phyloP scores from a whole-genome alignment of 1,140 invertebrate species.

The Drosophila neocordata region DNA sequence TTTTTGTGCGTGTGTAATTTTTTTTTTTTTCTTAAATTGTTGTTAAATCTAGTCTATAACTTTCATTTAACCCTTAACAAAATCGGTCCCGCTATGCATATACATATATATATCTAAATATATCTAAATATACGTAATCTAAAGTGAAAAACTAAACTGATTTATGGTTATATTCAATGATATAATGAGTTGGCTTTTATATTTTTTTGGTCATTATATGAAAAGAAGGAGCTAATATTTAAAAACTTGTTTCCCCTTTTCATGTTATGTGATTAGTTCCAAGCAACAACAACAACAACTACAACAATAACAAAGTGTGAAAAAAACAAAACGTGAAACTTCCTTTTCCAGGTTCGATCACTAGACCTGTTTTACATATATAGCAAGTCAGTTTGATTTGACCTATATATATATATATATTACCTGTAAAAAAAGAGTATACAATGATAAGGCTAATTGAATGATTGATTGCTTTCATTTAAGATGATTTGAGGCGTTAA shows the following conservation, averaged over 20 bases:
- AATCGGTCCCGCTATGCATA: neutral
- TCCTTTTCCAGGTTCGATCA: neutral
- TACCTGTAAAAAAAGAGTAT: too few relatives aligned
- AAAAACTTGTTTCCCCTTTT: neutral
- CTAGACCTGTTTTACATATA: slow-evolving; percentile 3
- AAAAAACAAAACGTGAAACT: slow-evolving; percentile 5
- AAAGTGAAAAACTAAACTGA: neutral
- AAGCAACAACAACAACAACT: neutral
- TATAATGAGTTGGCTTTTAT: neutral
- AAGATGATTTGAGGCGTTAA: too few relatives aligned
- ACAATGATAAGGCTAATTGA: too few relatives aligned
- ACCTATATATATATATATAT: neutral
- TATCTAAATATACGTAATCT: slow-evolving; percentile 4
- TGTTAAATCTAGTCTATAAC: slow-evolving; percentile 9
- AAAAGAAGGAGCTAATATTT: slow-evolving; percentile 2
- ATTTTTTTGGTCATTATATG: neutral
- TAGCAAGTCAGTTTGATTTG: neutral
- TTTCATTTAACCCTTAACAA: slow-evolving; percentile 3
- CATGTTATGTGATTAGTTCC: slow-evolving; percentile 1
- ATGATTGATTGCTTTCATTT: neutral
- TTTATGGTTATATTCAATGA: neutral
- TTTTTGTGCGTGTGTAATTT: slow-evolving; percentile 40
- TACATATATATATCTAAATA: neutral
- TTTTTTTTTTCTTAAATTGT: neutral
- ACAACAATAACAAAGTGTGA: neutral